Evolutionary conservation across 2,113 vertebrate genomes (phyloP).

Genomic region (Lagopus muta): DNA sequence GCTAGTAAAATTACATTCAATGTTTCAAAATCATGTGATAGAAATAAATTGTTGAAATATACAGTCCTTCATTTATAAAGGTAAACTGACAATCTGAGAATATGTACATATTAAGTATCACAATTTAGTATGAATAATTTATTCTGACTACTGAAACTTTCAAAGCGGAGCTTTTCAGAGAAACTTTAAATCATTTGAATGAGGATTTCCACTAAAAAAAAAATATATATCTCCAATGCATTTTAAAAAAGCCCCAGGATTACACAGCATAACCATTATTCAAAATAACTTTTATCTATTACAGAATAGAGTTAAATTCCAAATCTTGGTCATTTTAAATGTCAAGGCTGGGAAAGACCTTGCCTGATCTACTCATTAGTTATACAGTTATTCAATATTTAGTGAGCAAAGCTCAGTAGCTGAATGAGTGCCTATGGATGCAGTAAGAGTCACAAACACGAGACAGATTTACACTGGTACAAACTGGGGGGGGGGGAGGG

Average conservation of each 20-base stretch:
- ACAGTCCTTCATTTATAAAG: not conserved
- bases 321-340: not conserved
- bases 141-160: not conserved
- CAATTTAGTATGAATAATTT: not conserved
- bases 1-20: not conserved
- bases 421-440: not conserved
- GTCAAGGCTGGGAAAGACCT: not conserved
- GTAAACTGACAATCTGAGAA: not conserved
- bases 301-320: not conserved
- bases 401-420: not conserved
- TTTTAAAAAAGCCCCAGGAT: rapidly evolving
- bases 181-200: not conserved
- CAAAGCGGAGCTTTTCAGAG: not conserved
- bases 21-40: not conserved
- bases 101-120: rapidly evolving
- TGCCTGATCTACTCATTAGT: not conserved
- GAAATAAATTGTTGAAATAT: not conserved
- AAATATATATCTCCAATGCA: not conserved
- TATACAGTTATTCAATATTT: not conserved
- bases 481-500: not conserved
- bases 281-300: not conserved
- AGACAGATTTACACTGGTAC: not conserved
- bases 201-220: not conserved
- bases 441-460: not conserved
- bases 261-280: not conserved